Evolutionary conservation across 2,113 vertebrate genomes (phyloP).

Genomic region (Axis porcinus): DNA sequence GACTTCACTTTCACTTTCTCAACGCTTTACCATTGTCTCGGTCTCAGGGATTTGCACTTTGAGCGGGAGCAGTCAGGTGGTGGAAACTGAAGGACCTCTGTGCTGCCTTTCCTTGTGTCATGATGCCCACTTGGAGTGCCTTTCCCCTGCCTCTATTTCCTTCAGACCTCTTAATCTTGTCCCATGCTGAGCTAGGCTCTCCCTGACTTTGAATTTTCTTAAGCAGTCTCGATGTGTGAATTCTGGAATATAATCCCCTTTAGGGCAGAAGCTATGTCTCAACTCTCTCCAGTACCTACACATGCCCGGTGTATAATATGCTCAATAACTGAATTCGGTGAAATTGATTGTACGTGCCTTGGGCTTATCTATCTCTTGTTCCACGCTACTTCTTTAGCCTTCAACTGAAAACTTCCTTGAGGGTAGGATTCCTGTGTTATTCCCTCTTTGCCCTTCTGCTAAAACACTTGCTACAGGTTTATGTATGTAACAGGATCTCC

Average conservation of each 20-base stretch:
- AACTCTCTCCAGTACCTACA: neutral
- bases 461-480: neutral
- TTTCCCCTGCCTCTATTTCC: neutral
- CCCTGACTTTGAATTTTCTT: conserved; percentile 2
- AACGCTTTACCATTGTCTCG: neutral
- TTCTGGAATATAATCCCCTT: neutral
- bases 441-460: neutral
- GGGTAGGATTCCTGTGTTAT: neutral
- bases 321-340: neutral
- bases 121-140: too few species aligned
- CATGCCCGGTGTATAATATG: neutral
- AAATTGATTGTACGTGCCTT: neutral
- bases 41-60: neutral
- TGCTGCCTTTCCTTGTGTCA: fast-evolving
- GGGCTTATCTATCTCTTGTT: neutral
- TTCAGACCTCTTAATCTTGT: neutral
- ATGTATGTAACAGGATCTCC: neutral
- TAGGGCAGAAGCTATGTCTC: neutral
- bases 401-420: neutral
- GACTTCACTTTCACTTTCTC: neutral
- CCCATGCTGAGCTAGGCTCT: neutral
- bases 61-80: neutral
- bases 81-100: neutral
- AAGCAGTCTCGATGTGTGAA: neutral
- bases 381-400: neutral